Conservation (phyloP, 2,797 vertebrate genomes). For the Catostomus latipinnis region DNA sequence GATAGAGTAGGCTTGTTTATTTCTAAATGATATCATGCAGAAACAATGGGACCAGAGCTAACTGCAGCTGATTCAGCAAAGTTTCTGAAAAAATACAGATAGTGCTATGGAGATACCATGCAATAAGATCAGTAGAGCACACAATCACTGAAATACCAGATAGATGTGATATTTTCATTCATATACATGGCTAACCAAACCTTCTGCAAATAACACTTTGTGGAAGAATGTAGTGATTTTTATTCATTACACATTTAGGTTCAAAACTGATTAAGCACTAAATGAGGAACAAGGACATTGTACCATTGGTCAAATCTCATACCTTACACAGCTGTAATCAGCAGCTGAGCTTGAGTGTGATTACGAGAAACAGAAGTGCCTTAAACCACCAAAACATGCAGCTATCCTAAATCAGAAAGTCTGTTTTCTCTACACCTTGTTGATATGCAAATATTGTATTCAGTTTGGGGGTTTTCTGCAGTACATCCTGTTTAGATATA, state of each 20-base stretch:
- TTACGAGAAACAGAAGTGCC: neutral
- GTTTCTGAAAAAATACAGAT: neutral
- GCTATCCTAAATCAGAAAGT: neutral
- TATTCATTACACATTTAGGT: too few species aligned
- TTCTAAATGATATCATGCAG: neutral
- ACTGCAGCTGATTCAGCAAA: neutral
- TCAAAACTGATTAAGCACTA: neutral
- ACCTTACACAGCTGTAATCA: neutral
- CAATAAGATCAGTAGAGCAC: neutral
- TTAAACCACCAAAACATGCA: neutral
- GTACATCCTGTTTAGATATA: neutral
- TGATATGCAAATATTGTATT: neutral
- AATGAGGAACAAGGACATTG: neutral
- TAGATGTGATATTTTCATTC: neutral
- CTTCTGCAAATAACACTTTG: neutral
- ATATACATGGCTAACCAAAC: neutral
- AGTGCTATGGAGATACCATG: neutral
- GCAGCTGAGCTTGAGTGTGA: neutral
- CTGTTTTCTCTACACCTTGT: neutral
- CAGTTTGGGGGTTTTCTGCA: neutral
- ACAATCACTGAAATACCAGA: slow-evolving; percentile 4
- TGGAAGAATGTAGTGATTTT: neutral
- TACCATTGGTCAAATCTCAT: neutral
- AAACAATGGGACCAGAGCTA: neutral
- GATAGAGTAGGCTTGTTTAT: slow-evolving; percentile 6